Conservation (phyloP, 2,113 vertebrate species). For the Callorhinus ursinus region DNA sequence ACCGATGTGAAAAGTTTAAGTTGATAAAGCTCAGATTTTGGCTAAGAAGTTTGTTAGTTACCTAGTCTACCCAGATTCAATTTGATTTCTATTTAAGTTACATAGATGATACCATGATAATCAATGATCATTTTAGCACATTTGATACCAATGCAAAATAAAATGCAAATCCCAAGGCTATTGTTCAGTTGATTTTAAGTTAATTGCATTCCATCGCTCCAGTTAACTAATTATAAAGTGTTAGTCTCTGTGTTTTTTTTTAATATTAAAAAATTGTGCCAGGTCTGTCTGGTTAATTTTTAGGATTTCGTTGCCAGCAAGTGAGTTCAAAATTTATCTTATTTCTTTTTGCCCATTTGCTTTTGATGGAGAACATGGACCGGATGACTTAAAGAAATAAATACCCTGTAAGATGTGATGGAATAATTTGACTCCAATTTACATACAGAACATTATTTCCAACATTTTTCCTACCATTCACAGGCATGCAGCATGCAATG, state of each 20-base stretch:
- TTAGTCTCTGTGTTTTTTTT: background rate
- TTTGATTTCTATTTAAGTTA: background rate
- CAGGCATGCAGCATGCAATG: slow-evolving; percentile 57
- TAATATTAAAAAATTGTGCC: background rate
- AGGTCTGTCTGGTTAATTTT: slow-evolving; percentile 22
- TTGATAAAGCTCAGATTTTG: slow-evolving; percentile 25
- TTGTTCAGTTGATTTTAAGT: background rate
- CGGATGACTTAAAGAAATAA: slow-evolving; percentile 70
- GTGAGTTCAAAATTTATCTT: slow-evolving; percentile 23
- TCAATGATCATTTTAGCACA: background rate
- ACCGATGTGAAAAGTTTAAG: background rate
- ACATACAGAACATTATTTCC: slow-evolving; percentile 73
- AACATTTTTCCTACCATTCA: slow-evolving; percentile 55
- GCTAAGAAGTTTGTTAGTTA: background rate
- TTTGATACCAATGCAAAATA: background rate
- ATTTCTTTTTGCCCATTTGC: background rate
- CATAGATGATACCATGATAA: background rate
- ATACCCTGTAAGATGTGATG: slow-evolving; percentile 57
- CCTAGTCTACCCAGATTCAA: background rate
- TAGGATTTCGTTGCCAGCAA: background rate
- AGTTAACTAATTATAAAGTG: background rate
- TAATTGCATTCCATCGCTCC: background rate
- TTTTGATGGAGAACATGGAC: rapidly evolving
- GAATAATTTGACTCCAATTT: slow-evolving; percentile 76
- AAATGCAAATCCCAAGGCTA: background rate